A percentile compares a stretch with the other conserved stretches of the same genome.
Conservation (phyloP, 2,797 vertebrate species). For the Sebastes minor region DNA sequence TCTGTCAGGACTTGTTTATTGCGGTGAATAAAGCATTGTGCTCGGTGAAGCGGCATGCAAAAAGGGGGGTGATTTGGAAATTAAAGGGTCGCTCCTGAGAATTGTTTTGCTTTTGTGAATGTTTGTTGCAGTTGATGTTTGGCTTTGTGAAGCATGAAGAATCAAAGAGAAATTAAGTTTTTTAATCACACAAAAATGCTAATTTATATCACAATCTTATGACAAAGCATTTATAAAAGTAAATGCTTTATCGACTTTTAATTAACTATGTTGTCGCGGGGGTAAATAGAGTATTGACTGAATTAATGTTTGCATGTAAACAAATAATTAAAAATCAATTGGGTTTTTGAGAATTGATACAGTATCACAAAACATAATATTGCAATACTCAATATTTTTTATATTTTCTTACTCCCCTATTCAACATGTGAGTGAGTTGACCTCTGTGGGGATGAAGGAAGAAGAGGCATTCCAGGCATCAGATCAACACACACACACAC, state of each 20-base stretch:
- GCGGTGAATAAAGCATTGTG: conserved; percentile 48
- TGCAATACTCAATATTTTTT: no score
- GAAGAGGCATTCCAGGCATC: not conserved
- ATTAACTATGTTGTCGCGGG: no score
- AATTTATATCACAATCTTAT: not conserved
- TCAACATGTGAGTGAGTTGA: not conserved
- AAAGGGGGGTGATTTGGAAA: not conserved
- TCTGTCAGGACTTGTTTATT: conserved; percentile 70
- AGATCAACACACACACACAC: not conserved
- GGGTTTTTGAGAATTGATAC: no score
- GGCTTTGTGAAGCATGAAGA: not conserved
- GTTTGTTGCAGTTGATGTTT: not conserved
- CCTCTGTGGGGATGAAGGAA: not conserved
- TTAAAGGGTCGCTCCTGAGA: not conserved
- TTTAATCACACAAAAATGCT: not conserved
- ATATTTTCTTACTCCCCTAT: not conserved
- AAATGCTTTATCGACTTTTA: no score
- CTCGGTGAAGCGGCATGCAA: conserved; percentile 4
- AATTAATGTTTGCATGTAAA: no score
- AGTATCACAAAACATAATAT: no score
- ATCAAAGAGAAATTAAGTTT: not conserved
- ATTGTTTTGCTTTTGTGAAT: conserved; percentile 2
- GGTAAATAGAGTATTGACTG: no score
- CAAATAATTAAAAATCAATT: not conserved
- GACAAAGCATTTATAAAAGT: not conserved